Conservation (phyloP, 2,113 vertebrate species). For the Brachirus orientalis region DNA sequence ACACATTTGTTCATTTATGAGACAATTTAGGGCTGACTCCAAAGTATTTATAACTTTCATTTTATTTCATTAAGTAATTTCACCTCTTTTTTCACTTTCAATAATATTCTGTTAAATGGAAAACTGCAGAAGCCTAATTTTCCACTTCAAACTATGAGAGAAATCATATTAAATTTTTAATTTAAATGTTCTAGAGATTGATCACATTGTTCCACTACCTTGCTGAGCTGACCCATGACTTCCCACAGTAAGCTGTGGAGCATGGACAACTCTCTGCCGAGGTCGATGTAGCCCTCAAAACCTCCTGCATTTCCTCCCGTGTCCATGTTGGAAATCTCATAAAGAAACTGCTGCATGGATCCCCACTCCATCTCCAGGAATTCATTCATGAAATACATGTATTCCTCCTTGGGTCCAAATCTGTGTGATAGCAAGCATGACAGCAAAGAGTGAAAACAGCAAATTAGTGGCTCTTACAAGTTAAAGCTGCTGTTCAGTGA, state of each 20-base stretch:
- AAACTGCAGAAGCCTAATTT: conserved; percentile 1
- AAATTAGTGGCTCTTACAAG: no score
- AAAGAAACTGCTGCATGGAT: conserved; percentile 98
- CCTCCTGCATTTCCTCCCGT: conserved; percentile 92
- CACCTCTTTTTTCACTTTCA: neutral
- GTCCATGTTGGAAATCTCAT: conserved; percentile 98
- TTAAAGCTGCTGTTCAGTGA: no score
- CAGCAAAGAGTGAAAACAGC: neutral
- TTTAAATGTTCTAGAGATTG: neutral
- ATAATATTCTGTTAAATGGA: neutral
- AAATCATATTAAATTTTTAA: neutral
- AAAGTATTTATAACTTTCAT: conserved; percentile 18
- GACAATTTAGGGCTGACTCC: neutral
- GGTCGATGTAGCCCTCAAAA: conserved; percentile 97
- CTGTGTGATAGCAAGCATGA: conserved; percentile 69
- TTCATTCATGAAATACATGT: conserved; percentile 98
- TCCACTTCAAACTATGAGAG: no score
- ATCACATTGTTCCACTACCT: conserved; percentile 76
- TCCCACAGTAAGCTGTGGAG: conserved; percentile 96
- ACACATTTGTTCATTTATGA: neutral
- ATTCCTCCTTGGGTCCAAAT: conserved; percentile 97
- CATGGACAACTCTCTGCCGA: conserved; percentile 95
- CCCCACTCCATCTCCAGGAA: conserved; percentile 98
- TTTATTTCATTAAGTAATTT: conserved; percentile 11
- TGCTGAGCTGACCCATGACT: conserved; percentile 96